phyloP scores from a whole-genome alignment of 2,113 vertebrate genomes.

The Marcusenius ussheri region DNA sequence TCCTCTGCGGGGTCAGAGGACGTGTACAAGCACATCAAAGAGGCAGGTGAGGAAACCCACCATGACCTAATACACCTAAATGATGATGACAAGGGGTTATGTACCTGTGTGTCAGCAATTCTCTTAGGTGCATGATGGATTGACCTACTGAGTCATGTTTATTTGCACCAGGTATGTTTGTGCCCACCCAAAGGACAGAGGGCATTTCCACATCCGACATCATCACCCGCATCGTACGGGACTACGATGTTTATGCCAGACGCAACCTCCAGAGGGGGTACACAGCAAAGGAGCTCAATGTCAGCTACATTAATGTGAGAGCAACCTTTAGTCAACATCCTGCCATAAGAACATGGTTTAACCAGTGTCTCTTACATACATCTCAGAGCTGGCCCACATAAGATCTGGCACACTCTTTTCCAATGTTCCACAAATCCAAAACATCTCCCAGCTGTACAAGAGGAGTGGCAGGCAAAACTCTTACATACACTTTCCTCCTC shows the following conservation, averaged over 20 bases:
- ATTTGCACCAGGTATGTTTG: slow-evolving; percentile 80
- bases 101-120: neutral
- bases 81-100: neutral
- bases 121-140: neutral
- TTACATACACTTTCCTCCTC: neutral
- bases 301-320: slow-evolving; percentile 94
- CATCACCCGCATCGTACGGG: slow-evolving; percentile 89
- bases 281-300: slow-evolving; percentile 94
- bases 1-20: slow-evolving; percentile 99
- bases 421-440: neutral
- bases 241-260: slow-evolving; percentile 92
- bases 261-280: slow-evolving; percentile 95
- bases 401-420: neutral
- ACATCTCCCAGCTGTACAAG: neutral
- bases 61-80: neutral
- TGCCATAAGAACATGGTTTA: neutral
- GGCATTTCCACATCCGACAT: slow-evolving; percentile 96
- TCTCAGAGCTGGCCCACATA: neutral
- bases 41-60: slow-evolving; percentile 72
- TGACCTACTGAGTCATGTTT: neutral
- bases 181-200: slow-evolving; percentile 90
- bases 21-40: slow-evolving; percentile 97
- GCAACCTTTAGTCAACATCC: neutral
- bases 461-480: neutral
- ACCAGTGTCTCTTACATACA: neutral